These are phyloP conservation scores for Macrosoma leucophasiata DNA, from an alignment of 2,888 invertebrate species.

Conservation along the genomic window DNA sequence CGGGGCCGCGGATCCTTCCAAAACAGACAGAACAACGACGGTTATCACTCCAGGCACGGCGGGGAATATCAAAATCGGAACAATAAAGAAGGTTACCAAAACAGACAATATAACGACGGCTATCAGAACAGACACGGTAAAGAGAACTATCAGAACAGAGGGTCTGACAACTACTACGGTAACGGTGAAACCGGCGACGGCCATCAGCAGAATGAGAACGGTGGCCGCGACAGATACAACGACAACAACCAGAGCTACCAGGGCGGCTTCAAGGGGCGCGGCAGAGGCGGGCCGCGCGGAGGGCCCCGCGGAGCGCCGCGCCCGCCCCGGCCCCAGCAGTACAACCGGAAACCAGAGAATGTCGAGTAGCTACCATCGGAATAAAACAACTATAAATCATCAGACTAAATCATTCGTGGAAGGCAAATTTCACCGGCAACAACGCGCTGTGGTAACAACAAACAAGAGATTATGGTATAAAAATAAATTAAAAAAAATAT, in stretches of 20 bases:
- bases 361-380: conserved; percentile 42
- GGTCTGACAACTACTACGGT: conserved; percentile 53
- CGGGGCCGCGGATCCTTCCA: conserved; percentile 57
- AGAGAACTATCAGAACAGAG: conserved; percentile 44
- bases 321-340: conserved; percentile 39
- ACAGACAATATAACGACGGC: conserved; percentile 47
- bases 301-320: conserved; percentile 42
- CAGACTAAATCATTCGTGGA: conserved; percentile 76
- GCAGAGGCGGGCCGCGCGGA: conserved; percentile 53
- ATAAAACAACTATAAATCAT: conserved; percentile 32
- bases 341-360: conserved; percentile 57
- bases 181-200: conserved; percentile 59
- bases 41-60: conserved; percentile 46
- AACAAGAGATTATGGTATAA: conserved; percentile 77
- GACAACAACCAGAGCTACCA: conserved; percentile 66
- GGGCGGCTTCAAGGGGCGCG: conserved; percentile 75
- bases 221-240: conserved; percentile 68
- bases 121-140: conserved; percentile 53
- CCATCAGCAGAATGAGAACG: conserved; percentile 65
- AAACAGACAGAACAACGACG: conserved; percentile 45
- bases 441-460: conserved; percentile 74
- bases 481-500: conserved; percentile 48
- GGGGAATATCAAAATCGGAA: conserved; percentile 49
- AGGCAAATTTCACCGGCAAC: conserved; percentile 83
- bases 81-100: conserved; percentile 54